Base-by-base conservation (phyloP, 2,888 invertebrate species). In the Piscicola geometra region DNA sequence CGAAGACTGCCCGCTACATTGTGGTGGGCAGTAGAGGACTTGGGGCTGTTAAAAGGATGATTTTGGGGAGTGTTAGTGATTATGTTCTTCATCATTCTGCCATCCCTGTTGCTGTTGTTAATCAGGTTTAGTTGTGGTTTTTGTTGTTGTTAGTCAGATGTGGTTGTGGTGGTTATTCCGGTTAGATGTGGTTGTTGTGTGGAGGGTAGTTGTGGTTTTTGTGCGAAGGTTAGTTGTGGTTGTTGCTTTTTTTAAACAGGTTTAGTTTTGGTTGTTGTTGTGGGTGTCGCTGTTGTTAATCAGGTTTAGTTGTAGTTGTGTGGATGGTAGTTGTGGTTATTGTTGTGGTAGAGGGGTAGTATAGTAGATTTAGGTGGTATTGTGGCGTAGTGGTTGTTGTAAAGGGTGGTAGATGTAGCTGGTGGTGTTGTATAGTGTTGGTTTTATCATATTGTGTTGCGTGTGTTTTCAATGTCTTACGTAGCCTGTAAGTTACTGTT, bases 81-180 rank as follows among this genome's bases (percentile, higher is more conserved):
- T 70, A 75, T 67, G 32, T 75, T 25, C 75, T 75, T 25, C 75
- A 75, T 47, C 75, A 75, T n/a, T 36, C 75, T 47, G 0, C 75
- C 56, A 56, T 75, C 25, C 75, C 75, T 35, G 75, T 75, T 32
- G 60, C 70, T 30, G 35, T 75, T 36, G n/a, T 56, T n/a, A 56
- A 56, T n/a, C 60, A 56, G 60, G 41, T 5, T 41, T 41, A 15
- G 41, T 41, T 5, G 41, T 41, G 41, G 5, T 15, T 5, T 41
- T 41, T 41, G 41, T 41, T 5, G 41, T 41, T 5, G 41, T 41
- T 41, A 15, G 41, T 41, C 15, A 15, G 41, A 9, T 5, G 41
- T 41, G 41, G 5, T 41, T 5, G 5, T 41, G 5, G 41, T 41
- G 41, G 41, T 41, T 5, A 15, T 41, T 41, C 9, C 15, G 41